Evolutionary conservation across 2,113 vertebrate species (phyloP).

Genomic region (Mastomys natalensis): DNA sequence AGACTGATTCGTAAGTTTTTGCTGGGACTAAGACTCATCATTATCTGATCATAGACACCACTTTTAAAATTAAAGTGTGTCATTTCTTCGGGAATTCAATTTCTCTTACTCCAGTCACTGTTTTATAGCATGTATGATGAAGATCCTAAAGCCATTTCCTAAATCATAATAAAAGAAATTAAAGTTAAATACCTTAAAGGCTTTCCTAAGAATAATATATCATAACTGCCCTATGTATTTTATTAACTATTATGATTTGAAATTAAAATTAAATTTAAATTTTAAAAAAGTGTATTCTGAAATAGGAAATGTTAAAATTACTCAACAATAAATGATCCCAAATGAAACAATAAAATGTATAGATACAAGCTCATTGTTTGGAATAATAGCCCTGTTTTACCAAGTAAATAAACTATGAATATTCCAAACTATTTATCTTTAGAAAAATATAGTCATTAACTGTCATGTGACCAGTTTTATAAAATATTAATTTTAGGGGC

Average conservation of each 20-base stretch:
- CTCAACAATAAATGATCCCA: constrained; percentile 27
- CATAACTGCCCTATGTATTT: background rate
- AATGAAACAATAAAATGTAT: constrained; percentile 30
- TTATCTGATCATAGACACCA: constrained; percentile 36
- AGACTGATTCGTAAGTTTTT: background rate
- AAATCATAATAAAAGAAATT: constrained; percentile 66
- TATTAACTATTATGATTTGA: constrained; percentile 14
- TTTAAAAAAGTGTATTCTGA: constrained; percentile 36
- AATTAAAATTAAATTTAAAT: background rate
- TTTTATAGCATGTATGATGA: constrained; percentile 43
- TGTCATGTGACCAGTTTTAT: background rate
- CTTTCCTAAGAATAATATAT: constrained; percentile 55
- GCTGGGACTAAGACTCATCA: constrained; percentile 43
- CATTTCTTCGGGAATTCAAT: constrained; percentile 47
- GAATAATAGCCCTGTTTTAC: background rate
- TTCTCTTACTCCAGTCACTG: constrained; percentile 59
- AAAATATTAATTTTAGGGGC: background rate
- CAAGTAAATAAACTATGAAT: constrained; percentile 34
- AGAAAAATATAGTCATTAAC: background rate
- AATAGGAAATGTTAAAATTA: constrained; percentile 22
- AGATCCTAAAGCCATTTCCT: constrained; percentile 36
- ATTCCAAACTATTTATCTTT: constrained; percentile 16
- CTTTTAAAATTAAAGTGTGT: constrained; percentile 54
- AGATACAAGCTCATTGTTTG: background rate
- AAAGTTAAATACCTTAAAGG: constrained; percentile 60